Conservation (phyloP, 2,113 vertebrate genomes). For the Fulmarus glacialis region DNA sequence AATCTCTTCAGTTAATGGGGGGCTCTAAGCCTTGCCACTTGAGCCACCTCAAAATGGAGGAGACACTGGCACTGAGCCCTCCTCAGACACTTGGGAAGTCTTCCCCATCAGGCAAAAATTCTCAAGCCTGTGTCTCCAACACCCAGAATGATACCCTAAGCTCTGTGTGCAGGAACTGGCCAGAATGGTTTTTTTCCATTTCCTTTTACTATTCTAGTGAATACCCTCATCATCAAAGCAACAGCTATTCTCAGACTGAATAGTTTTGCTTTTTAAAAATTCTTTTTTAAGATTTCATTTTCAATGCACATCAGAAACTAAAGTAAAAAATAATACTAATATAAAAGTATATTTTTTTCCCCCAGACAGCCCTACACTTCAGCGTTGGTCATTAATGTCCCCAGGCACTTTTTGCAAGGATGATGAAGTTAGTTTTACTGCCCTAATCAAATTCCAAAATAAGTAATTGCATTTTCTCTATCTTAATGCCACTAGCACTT, state of each 20-base stretch:
- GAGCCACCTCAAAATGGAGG: background rate
- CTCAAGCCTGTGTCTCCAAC: background rate
- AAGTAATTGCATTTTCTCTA: background rate
- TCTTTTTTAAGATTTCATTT: background rate
- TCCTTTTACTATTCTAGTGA: background rate
- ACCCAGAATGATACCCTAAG: background rate
- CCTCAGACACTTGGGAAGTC: too few relatives aligned
- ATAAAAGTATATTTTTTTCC: rapidly evolving
- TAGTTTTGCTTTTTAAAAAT: background rate
- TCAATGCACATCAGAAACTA: background rate
- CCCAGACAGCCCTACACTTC: background rate
- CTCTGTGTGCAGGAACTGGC: background rate
- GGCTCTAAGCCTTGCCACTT: background rate
- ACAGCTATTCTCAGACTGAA: background rate
- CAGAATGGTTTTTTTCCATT: background rate
- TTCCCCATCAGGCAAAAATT: background rate
- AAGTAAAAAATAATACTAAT: background rate
- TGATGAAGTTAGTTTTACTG: background rate
- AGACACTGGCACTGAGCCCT: background rate
- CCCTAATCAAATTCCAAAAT: background rate
- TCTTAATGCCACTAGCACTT: background rate
- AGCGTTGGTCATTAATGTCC: background rate
- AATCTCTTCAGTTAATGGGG: background rate
- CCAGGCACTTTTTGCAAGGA: background rate
- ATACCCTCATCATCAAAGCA: background rate